Base-by-base conservation (phyloP, 2,113 vertebrate genomes). In the Oxyruncus cristatus region DNA sequence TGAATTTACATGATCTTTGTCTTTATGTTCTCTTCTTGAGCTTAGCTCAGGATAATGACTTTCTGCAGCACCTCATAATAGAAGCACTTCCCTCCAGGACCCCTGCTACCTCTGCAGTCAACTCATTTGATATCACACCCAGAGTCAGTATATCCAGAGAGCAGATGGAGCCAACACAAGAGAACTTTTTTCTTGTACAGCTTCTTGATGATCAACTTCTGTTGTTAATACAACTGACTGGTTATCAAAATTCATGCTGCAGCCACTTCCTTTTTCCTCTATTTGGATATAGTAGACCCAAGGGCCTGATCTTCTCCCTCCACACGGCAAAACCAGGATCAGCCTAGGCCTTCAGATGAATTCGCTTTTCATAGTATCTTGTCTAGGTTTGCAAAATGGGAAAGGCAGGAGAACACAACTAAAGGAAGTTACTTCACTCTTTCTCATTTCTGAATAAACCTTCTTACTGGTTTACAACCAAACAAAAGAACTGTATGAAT, bases 211-310 rank as follows among this genome's bases (percentile, higher is more conserved):
- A 81, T 98, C 97, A 80, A 97, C 96, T 61, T 98, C 98, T 4
- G 97, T 98, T 3, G 97, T 97, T 30, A 97, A 96, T 24, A 98
- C 86, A 21, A 96, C 88, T 2, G 97, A 95, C 0, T 97, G 97
- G 75, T 97, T 98, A 86, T 98, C 98, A 8, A 97, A 98, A 89
- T 97, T 98, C 79, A 98, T 62, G 55, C 89, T 96, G 76, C 96
- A 98, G 73, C 98, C 98, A 17, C 98, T 97, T 22, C 98, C 98
- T 92, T 99, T 99, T 77, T 99, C 99, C 94, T 99, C 99, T 47
- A 99, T 91, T 22, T 99, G 99, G 88, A 99, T 99, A 74, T 99
- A 99, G 93, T 99, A 99, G 94, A n/a, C 24, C 27, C 47, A 77
- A 49, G 13, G 27, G 59, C 33, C 1, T n/a, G 13, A 33, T 72